Evolutionary conservation across 1,140 invertebrate genomes (phyloP).

Genomic region (Drosophila ogumai): DNA sequence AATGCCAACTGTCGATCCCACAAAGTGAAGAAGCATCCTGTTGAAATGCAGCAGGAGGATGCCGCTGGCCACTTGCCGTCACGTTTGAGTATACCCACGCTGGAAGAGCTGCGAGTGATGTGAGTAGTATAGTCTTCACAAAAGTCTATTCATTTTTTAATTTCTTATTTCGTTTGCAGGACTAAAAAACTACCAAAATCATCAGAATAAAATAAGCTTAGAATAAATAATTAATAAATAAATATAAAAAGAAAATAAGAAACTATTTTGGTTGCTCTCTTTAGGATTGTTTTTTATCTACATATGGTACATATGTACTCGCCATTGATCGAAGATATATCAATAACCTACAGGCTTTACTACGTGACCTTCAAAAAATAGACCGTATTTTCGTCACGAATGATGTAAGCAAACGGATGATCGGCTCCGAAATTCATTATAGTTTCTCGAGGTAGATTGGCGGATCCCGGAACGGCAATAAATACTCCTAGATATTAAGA

Average conservation of each 20-base stretch:
- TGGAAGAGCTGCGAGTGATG: slow-evolving; percentile 63
- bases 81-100: slow-evolving; percentile 53
- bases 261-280: neutral
- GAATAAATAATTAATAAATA: neutral
- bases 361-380: too few species aligned
- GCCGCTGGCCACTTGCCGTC: slow-evolving; percentile 5
- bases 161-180: slow-evolving; percentile 15
- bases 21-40: slow-evolving; percentile 85
- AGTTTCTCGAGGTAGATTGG: too few species aligned
- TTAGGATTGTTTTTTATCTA: too few species aligned
- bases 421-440: too few species aligned
- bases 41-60: slow-evolving; percentile 74
- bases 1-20: slow-evolving; percentile 86
- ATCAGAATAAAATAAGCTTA: slow-evolving; percentile 1
- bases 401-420: too few species aligned
- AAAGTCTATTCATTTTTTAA: neutral
- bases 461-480: too few species aligned
- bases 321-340: too few species aligned
- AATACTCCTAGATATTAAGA: too few species aligned
- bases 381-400: too few species aligned
- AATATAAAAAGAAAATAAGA: neutral
- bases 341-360: too few species aligned
- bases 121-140: slow-evolving; percentile 9
- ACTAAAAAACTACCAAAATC: slow-evolving; percentile 59
- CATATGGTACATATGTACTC: too few species aligned